Evolutionary conservation across 2,888 invertebrate genomes (phyloP).

Genomic region (Dolichopus griseipennis): DNA sequence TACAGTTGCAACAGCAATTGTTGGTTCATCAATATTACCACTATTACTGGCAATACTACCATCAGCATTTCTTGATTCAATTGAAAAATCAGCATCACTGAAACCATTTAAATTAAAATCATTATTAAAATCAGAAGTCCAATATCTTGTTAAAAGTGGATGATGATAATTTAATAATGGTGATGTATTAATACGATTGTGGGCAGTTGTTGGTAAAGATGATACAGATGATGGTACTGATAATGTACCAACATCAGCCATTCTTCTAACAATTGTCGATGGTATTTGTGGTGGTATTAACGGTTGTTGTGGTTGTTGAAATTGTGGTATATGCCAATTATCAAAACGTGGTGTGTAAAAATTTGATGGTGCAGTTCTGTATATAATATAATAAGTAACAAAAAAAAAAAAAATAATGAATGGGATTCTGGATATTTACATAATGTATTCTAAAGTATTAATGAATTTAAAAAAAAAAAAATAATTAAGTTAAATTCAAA

Average conservation of each 20-base stretch:
- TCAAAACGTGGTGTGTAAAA: constrained; percentile 5
- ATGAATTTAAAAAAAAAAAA: background rate
- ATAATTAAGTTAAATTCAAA: too few relatives aligned
- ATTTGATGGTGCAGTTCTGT: constrained; percentile 7
- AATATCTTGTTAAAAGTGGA: background rate
- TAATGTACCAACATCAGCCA: background rate
- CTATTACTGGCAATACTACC: background rate
- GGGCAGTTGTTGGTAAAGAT: background rate
- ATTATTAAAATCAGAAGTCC: background rate
- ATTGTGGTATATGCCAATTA: constrained; percentile 1
- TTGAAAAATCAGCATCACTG: background rate
- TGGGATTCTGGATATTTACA: background rate
- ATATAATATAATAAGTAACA: background rate
- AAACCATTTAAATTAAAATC: background rate
- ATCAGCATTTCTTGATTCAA: background rate
- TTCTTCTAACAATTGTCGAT: constrained; percentile 1
- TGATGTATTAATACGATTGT: background rate
- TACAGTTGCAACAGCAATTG: background rate
- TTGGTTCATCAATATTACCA: background rate
- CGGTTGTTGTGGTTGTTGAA: background rate
- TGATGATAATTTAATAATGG: constrained; percentile 1
- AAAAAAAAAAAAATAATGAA: background rate
- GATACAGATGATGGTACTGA: background rate
- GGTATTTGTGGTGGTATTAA: constrained; percentile 7
- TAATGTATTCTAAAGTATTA: background rate